phyloP scores from a whole-genome alignment of 2,113 vertebrate species.

The Bettongia penicillata region DNA sequence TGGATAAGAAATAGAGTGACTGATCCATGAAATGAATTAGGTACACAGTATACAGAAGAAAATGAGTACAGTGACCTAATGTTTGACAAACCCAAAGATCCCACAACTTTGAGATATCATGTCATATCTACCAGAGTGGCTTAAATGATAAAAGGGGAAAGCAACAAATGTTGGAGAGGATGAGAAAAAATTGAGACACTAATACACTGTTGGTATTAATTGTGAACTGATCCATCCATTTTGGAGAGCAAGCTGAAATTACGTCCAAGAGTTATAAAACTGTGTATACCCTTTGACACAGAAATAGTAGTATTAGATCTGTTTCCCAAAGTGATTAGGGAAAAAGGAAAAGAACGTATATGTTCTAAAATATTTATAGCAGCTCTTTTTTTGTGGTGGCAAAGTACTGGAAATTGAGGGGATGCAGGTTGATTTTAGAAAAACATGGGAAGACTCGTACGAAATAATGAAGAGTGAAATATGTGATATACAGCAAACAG shows the following conservation, averaged over 20 bases:
- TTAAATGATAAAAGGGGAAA: not conserved
- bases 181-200: not conserved
- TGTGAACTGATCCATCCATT: not conserved
- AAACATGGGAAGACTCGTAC: not conserved
- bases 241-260: not conserved
- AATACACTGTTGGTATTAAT: not conserved
- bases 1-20: not conserved
- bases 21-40: not conserved
- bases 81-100: not conserved
- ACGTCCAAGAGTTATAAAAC: not conserved
- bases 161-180: not conserved
- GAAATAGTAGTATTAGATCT: not conserved
- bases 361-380: too few relatives aligned
- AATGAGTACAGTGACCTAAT: not conserved
- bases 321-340: too few relatives aligned
- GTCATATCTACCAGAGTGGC: not conserved
- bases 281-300: not conserved
- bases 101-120: not conserved
- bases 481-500: too few relatives aligned
- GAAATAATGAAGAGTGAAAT: too few relatives aligned
- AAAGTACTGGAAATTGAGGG: not conserved
- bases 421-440: not conserved
- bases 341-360: not conserved
- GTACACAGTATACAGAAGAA: not conserved
- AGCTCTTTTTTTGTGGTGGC: not conserved